These are phyloP conservation scores for Erythrocercus mccallii DNA, from an alignment of 2,113 vertebrate genomes.

Conservation along the genomic window DNA sequence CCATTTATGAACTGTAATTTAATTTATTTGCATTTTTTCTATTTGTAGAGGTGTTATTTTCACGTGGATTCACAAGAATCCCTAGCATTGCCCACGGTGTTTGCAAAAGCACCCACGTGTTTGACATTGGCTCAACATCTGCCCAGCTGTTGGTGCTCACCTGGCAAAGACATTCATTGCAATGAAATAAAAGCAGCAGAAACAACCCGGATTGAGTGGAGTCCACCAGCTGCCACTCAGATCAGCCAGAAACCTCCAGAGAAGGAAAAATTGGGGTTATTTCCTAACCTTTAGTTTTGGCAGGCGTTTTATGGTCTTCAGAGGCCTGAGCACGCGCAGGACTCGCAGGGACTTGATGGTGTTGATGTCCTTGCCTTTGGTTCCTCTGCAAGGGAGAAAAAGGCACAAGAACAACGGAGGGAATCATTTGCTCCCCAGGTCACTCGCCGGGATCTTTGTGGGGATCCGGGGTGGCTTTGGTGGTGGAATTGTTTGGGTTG, in stretches of 20 bases:
- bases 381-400: conserved; percentile 82
- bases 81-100: not conserved
- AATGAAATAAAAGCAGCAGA: not conserved
- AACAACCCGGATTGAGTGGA: not conserved
- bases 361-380: conserved; percentile 97
- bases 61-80: not conserved
- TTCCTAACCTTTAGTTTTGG: conserved; percentile 91
- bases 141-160: not conserved
- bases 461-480: not conserved
- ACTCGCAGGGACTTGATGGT: conserved; percentile 96
- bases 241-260: not conserved
- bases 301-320: conserved; percentile 95
- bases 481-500: not conserved
- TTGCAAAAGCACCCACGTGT: not conserved
- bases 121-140: not conserved
- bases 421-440: not conserved
- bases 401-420: conserved; percentile 56
- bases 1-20: not conserved
- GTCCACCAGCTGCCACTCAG: not conserved
- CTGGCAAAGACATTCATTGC: not conserved
- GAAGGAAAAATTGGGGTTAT: not conserved
- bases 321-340: conserved; percentile 87
- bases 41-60: not conserved
- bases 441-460: not conserved
- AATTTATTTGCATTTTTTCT: not conserved